Base-by-base conservation (phyloP, 2,888 invertebrate genomes). In the Altica lythri region DNA sequence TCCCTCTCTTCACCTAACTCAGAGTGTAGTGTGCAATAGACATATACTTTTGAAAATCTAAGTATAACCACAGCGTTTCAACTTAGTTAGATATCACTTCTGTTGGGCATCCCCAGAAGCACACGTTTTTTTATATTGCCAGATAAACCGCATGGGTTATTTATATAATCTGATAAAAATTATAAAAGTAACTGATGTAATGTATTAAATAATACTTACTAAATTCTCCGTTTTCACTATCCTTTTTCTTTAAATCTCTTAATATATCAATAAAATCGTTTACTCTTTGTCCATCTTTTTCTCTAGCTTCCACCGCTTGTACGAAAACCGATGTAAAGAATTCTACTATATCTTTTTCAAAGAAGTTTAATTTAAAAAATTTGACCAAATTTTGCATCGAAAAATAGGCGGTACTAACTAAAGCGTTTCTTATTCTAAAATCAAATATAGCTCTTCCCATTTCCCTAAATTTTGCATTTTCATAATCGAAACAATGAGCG, bases 211-310 rank as follows among this genome's bases (percentile, higher is more conserved):
- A 35, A 35, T 27, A 16, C 50, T 53, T 32, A 60, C 60, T 47
- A 19, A 47, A 38, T 14, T 44, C 13, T 9, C 40, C 32, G 16
- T 35, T 22, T 10, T 25, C 45, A 4, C 44, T 13, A 4, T 55
- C 5, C 5, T 57, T 53, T 34, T 50, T 55, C 37, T 51, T 49
- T 14, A 57, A n/a, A 18, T 63, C 61, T 1, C 53, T 29, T 27
- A 63, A 25, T 16, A 81, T 78, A 68, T 83, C 82, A 3, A 83
- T 78, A 59, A 83, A 79, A 66, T 83, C 83, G 0, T 82, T 81
- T 1, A 80, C 77, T 59, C 79, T 60, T 55, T 42, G 17, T 55
- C 50, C 4, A 32, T 29, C 65, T 47, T 47, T 10, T 44, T 48
- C 74, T 61, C n/a, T 63, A 29, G 13, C 29, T 16, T 61, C 49